phyloP scores from a whole-genome alignment of 2,113 vertebrate species.

The Chloroceryle aenea region DNA sequence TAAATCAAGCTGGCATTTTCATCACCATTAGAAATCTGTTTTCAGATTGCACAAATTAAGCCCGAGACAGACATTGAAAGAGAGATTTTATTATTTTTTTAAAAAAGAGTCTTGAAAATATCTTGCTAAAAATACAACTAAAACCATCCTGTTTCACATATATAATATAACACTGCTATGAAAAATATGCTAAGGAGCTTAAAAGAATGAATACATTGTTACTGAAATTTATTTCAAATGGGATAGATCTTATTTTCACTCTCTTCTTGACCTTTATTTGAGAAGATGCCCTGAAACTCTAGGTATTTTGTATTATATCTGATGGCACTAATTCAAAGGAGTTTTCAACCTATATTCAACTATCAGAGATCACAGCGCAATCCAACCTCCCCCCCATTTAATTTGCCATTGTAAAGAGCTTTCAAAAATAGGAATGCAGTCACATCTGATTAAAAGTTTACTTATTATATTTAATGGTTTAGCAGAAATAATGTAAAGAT shows the following conservation, averaged over 20 bases:
- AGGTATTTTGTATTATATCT: neutral
- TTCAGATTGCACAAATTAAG: neutral
- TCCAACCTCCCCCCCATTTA: neutral
- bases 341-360: neutral
- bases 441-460: neutral
- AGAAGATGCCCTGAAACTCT: neutral
- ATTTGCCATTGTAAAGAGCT: neutral
- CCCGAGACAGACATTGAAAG: neutral
- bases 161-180: neutral
- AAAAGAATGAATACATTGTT: neutral
- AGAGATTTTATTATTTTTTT: neutral
- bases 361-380: neutral
- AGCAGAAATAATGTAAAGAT: neutral
- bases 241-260: neutral
- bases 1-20: neutral
- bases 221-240: neutral
- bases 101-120: neutral
- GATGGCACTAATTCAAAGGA: neutral
- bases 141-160: neutral
- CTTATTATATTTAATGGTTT: neutral
- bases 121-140: neutral
- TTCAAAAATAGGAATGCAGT: neutral
- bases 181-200: conserved; percentile 17
- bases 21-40: neutral
- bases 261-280: neutral